A percentile compares a stretch with the other conserved stretches of the same genome.
Conservation (phyloP, 64 coral and sea anemone species). For the Hydrozoanthus tunicans region DNA sequence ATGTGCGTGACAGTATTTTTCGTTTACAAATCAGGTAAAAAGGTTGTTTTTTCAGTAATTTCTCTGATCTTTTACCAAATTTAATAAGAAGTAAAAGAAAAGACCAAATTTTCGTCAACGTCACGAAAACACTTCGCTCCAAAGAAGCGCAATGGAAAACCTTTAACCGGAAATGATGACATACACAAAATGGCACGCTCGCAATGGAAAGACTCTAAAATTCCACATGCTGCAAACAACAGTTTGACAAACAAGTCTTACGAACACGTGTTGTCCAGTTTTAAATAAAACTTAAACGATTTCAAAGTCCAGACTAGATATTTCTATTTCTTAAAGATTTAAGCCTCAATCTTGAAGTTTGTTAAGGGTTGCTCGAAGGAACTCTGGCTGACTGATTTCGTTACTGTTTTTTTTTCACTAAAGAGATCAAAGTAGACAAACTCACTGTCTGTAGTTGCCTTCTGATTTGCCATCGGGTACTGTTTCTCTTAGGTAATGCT, state of each 20-base stretch:
- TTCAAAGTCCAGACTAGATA: neutral
- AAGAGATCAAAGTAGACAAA: no score
- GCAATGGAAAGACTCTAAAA: neutral
- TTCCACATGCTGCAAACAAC: conserved; percentile 9
- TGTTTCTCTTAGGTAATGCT: no score
- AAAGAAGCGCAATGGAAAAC: neutral
- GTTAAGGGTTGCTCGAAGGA: no score
- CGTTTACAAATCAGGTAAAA: neutral
- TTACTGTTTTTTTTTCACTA: no score
- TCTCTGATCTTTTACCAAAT: neutral
- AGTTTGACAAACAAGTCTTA: neutral
- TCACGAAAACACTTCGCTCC: neutral
- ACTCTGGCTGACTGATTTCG: no score
- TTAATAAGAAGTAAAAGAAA: neutral
- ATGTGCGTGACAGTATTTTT: conserved; percentile 11
- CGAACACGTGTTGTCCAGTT: neutral
- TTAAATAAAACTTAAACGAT: neutral
- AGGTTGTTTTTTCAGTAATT: neutral
- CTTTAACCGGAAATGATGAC: conserved; percentile 41
- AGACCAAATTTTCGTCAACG: neutral
- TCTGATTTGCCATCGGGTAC: no score
- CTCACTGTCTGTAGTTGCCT: no score
- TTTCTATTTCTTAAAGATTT: neutral
- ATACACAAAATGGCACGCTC: conserved; percentile 1
- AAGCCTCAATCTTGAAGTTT: no score